Evolutionary conservation across 2,888 invertebrate genomes (phyloP), one percentile per base, ranked within the genome.

Genomic region (Mythimna loreyi): DNA sequence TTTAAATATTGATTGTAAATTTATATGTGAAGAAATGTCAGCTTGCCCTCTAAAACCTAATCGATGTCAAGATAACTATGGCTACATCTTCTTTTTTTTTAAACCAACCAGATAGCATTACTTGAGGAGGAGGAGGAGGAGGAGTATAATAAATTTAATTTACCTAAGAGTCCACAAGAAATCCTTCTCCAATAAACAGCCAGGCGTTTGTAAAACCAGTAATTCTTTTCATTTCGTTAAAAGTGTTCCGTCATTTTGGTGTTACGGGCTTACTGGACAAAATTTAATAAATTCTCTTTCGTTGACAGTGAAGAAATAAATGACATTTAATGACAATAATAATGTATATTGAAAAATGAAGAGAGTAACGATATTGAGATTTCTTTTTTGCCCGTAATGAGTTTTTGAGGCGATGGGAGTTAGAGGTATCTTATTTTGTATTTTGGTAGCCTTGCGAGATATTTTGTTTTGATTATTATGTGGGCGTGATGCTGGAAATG

Each of bases 201-300:
- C 33, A 56, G 57, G 59, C 76, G 67, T 78, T 80, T 75, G 58
- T 67, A 67, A 77, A 74, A 65, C 64, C 73, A 65, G 69, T 75
- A 63, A 75, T 80, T 78, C 67, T 75, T 75, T 80, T 65, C 61
- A 74, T 77, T 78, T 52, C 28, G 25, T 71, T 78, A 70, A 80
- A 75, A 82, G 71, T 80, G 53, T 80, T 74, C 47, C n/a, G 67
- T 64, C 70, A 79, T 78, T 79, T 66, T n/a, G 43, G 69, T 66
- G 61, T 61, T 75, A 62, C 49, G 28, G 70, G 73, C 73, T 78
- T 70, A 73, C 65, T 62, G 64, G 65, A 33, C 67, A 56, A 68
- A 82, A 82, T 83, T 82, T 83, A 82, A 78, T 83, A 81, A 82
- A 68, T 64, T 78, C 36, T 23, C 43, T 36, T 50, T 47, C 61